Base-by-base conservation (phyloP, 2,888 invertebrate species). In the Meganola albula region DNA sequence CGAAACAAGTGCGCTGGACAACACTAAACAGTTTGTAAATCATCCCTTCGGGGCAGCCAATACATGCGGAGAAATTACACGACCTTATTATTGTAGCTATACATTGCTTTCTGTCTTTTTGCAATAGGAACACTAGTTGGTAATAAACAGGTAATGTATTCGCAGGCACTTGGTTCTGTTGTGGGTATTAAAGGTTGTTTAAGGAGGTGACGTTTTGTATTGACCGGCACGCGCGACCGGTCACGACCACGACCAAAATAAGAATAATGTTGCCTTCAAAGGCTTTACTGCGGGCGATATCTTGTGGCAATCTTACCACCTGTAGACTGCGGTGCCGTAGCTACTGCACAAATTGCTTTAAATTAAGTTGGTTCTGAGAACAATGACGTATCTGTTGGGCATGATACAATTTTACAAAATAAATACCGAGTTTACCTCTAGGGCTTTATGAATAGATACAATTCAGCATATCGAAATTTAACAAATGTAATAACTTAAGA, bases 1-100 rank as follows among this genome's bases (percentile, higher is more conserved):
- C 48, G 59, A 57, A 58, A 61, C 67, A 69, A 65, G 66, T 61
- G 64, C 58, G 44, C 60, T 50, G 59, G 57, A 63, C 62, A 63
- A 60, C 59, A 63, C 58, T 47, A 56, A 56, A 54, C 63, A 60
- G 53, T 62, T 60, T 58, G 61, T 66, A 71, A 74, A 72, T 68
- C 66, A 66, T 64, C 62, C 67, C 70, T 64, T 47, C 49, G 48
- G 63, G 67, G 55, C 46, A 55, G 50, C 43, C 53, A 53, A 49
- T 36, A 53, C 36, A 51, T 22, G 22, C 12, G 18, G 8, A 10
- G 7, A 23, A 32, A 43, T 34, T 12, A 53, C 24, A 34, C 20
- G n/a, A 36, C 27, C 37, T 20, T 8, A 10, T n/a, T 3, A 22
- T 4, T 22, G 10, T 3, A 3, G 22, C 9, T 24, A 41, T 37